Evolutionary conservation across 2,113 vertebrate species (phyloP).

Genomic region (Tachycineta bicolor): DNA sequence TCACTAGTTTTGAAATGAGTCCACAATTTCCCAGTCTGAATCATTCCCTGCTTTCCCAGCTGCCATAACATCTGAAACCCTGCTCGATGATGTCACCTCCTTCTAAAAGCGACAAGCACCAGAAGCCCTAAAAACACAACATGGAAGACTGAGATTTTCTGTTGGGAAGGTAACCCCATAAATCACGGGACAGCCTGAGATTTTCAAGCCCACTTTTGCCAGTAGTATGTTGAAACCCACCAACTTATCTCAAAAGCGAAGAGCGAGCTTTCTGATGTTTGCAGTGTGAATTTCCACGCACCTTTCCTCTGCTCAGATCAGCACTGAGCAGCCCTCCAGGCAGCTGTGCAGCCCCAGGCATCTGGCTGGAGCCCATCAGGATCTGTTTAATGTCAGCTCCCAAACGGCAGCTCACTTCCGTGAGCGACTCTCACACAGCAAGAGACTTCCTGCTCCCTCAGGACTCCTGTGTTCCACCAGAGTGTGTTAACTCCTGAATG

Average conservation of each 20-base stretch:
- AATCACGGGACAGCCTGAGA: background rate
- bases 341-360: background rate
- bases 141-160: background rate
- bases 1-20: background rate
- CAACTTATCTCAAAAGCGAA: background rate
- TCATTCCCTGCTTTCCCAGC: background rate
- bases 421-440: background rate
- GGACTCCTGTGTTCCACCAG: background rate
- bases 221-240: background rate
- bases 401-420: fast-evolving
- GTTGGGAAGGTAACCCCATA: background rate
- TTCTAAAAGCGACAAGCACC: background rate
- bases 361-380: background rate
- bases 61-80: background rate
- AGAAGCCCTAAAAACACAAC: background rate
- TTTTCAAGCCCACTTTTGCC: background rate
- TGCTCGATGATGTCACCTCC: background rate
- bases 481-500: background rate
- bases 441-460: background rate
- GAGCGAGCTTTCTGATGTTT: background rate
- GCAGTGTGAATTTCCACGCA: background rate
- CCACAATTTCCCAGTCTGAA: background rate
- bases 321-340: fast-evolving
- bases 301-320: background rate
- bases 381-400: background rate